Percentiles rank a stretch among this genome's conserved stretches.
These are phyloP conservation scores for Choristoneura fumiferana DNA, from an alignment of 1,140 invertebrate genomes.

Conservation along the genomic window DNA sequence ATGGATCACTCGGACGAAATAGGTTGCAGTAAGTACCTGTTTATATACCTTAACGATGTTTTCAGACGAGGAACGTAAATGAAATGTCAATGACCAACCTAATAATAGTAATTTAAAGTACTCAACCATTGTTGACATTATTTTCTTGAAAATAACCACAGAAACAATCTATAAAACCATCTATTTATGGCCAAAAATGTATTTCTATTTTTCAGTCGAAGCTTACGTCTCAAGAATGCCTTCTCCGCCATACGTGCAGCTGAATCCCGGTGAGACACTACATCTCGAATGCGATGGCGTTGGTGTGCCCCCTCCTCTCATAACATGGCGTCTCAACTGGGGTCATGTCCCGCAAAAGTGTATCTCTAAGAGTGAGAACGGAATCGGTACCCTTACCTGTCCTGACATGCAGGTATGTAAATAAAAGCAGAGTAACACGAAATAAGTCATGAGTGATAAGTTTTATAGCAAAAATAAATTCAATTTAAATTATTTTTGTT, in stretches of 20 bases:
- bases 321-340: conserved; percentile 98
- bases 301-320: conserved; percentile 93
- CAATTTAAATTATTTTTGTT: too few species aligned
- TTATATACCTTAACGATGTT: too few species aligned
- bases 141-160: too few species aligned
- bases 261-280: conserved; percentile 86
- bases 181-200: too few species aligned
- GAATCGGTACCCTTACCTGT: conserved; percentile 90
- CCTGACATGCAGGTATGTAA: conserved; percentile 81
- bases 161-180: too few species aligned
- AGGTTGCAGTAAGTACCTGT: conserved; percentile 89
- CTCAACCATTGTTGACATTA: too few species aligned
- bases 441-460: too few species aligned
- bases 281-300: conserved; percentile 91
- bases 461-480: too few species aligned
- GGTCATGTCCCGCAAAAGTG: conserved; percentile 95
- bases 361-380: conserved; percentile 84
- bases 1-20: conserved; percentile 93
- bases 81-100: too few species aligned
- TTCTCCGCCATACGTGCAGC: conserved; percentile 83
- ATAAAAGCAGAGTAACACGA: too few species aligned
- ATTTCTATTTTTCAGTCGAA: neutral
- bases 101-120: too few species aligned
- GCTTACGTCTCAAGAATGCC: conserved; percentile 60
- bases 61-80: neutral